A percentile compares a stretch with the other conserved stretches of the same genome.
These are phyloP conservation scores for Hydractinia symbiolongicarpus DNA, from an alignment of 30 jellyfish, hydroid and myxozoan genomes.

Conservation along the genomic window DNA sequence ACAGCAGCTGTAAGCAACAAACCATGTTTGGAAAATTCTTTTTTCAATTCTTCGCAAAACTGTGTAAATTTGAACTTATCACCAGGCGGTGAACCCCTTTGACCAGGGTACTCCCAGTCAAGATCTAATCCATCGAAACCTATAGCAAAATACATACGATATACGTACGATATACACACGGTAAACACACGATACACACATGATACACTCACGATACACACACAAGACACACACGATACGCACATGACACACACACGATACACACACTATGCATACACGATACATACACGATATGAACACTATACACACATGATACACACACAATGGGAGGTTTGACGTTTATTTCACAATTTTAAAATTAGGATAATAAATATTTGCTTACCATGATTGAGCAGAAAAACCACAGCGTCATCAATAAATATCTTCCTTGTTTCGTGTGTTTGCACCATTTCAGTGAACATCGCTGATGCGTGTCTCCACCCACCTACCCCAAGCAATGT, in stretches of 20 bases:
- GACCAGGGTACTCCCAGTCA: constrained; percentile 44
- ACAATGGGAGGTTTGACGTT: background rate
- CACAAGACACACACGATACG: background rate
- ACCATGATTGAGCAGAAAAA: background rate
- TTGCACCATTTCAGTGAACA: constrained; percentile 65
- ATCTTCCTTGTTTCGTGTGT: constrained; percentile 26
- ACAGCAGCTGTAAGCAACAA: constrained; percentile 39
- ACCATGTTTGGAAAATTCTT: constrained; percentile 15
- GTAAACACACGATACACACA: background rate
- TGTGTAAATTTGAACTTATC: constrained; percentile 20
- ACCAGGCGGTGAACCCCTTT: constrained; percentile 34
- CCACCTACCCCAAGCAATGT: constrained; percentile 78
- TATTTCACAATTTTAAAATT: background rate
- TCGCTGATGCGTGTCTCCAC: constrained; percentile 50
- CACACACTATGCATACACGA: too few species aligned
- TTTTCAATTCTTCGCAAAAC: constrained; percentile 14
- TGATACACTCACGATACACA: background rate
- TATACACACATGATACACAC: background rate
- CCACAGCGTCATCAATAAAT: constrained; percentile 5
- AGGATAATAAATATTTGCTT: background rate
- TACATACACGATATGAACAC: background rate
- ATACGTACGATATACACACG: background rate
- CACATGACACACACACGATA: too few species aligned
- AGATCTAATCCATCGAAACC: constrained; percentile 38
- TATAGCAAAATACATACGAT: background rate